Base-by-base conservation (phyloP, 2,888 invertebrate species). In the Pocota personata region DNA sequence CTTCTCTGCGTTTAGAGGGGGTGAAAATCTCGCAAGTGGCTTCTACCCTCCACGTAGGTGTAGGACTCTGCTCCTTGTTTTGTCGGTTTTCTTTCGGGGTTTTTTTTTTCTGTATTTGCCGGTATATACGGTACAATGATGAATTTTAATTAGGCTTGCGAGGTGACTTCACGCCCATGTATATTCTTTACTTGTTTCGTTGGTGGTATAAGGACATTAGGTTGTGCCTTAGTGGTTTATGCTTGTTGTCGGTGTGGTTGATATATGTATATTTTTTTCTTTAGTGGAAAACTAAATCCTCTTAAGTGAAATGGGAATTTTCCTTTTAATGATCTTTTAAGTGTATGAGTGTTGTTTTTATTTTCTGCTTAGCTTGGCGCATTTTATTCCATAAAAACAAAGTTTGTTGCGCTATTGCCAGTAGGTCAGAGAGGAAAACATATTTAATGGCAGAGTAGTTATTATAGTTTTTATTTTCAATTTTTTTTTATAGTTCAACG, bases 71-170 rank as follows among this genome's bases (percentile, higher is more conserved):
- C n/a, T 58, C 21, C 27, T 43, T 12, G 19, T 32, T 24, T n/a
- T 37, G 27, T 27, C 12, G 14, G 32, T 14, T 7, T 30, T 14
- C 5, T 32, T 40, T 37, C 12, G 37, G 21, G 30, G 37, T 46
- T 10, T 37, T 1, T 14, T 21, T 35, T 46, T 48, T 14, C n/a
- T n/a, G 6, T 40, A 2, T 14, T 32, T 37, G 30, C 6, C 14
- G 2, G 7, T n/a, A 10, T n/a, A 67, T 5, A 16, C 21, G 57
- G 21, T 35, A 60, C 24, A 55, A 40, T 60, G 48, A 79, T 72
- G 72, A 79, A 72, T 79, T 79, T 72, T 79, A 79, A 79, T 72
- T 78, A 71, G 71, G 12, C 8, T 46, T 71, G 55, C 46, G 12
- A 77, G 48, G 60, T 60, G 58, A 50, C 40, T 69, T 24, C 21